Base-by-base conservation (phyloP, 2,888 invertebrate species). In the Auanema freiburgensis region DNA sequence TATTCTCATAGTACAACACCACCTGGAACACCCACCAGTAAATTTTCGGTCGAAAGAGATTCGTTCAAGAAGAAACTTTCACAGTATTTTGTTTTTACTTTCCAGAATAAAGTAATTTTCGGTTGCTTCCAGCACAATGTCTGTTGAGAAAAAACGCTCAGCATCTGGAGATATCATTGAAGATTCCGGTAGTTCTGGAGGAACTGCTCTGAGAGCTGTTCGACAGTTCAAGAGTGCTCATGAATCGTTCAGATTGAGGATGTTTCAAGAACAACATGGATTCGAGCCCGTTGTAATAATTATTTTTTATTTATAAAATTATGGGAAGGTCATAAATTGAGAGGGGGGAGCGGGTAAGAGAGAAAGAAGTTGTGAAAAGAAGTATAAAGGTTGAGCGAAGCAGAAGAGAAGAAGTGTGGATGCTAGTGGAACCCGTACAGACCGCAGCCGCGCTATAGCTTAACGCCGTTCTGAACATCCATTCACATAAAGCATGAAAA, bases 161-260 rank as follows among this genome's bases (percentile, higher is more conserved):
- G 54, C 64, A 1, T 57, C 57, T 12, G 60, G 50, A 10, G 59
- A 57, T 25, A 43, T 57, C 16, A 49, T 56, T 11, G 67, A 70
- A 21, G 69, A 67, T 46, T 59, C 57, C 4, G 57, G 65, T 10
- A 67, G 59, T 4, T 67, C 68, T n/a, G 62, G 66, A 25, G 49
- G 59, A 18, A 46, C 59, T 33, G 55, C 59, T 18, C 65, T 65
- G 1, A 40, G 56, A 1, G 65, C 65, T n/a, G 65, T 59, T 60
- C 59, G 76, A 46, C 69, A 69, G 49, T 77, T 77, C 68, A 69
- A 70, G 66, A 64, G 59, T 42, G 81, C 80, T 5, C 81, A 81
- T 55, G 79, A 81, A 64, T 73, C 73, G 33, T 80, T 80, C 65
- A 67, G 80, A 14, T 66, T 78, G 24, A 72, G 80, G 57, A 80